Percentiles rank a stretch among this genome's conserved stretches.
These are phyloP conservation scores for Hydropotes inermis DNA, from an alignment of 2,113 vertebrate genomes.

Conservation along the genomic window DNA sequence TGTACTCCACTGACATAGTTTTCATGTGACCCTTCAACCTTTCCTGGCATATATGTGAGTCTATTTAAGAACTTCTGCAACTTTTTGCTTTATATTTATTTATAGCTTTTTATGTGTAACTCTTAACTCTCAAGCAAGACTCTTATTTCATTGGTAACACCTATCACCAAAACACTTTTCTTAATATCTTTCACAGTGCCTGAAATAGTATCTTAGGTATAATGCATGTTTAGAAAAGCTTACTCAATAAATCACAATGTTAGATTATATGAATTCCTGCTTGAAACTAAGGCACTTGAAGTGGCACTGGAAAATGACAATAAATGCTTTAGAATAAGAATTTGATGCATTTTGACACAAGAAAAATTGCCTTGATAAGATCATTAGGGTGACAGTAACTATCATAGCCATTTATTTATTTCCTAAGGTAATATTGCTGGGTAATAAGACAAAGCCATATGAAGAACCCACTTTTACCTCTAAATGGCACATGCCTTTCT, in stretches of 20 bases:
- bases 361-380: not conserved
- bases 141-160: not conserved
- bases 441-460: not conserved
- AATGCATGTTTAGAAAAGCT: not conserved
- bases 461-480: not conserved
- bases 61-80: not conserved
- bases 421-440: not conserved
- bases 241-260: not conserved
- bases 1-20: not conserved
- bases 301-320: not conserved
- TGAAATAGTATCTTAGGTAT: not conserved
- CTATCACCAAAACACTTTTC: not conserved
- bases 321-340: not conserved
- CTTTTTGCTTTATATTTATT: not conserved
- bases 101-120: not conserved
- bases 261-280: not conserved
- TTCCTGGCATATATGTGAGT: not conserved
- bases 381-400: not conserved
- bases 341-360: not conserved
- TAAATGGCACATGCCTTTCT: not conserved
- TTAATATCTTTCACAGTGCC: not conserved
- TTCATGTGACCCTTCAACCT: accelerated
- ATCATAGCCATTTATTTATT: not conserved
- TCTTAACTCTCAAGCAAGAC: not conserved
- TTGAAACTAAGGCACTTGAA: not conserved